A percentile compares a stretch with the other conserved stretches of the same genome.
Conservation (phyloP, 2,888 invertebrate genomes). For the Caenorhabditis plicata region DNA sequence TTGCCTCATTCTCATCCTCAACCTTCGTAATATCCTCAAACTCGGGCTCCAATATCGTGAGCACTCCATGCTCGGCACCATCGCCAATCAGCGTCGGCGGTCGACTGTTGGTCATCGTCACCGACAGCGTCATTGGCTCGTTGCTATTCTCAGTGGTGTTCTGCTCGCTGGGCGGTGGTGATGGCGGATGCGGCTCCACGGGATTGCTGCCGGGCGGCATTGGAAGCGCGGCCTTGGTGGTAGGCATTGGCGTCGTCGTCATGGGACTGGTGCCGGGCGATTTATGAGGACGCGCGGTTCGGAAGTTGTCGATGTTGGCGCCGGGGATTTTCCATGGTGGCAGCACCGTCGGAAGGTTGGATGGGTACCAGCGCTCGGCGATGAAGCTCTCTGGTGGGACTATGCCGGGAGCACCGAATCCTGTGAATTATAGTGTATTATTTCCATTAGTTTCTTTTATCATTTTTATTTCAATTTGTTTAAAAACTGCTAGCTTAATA, state of each 20-base stretch:
- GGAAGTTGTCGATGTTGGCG: constrained; percentile 30
- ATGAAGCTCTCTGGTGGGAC: constrained; percentile 35
- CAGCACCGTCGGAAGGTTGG: constrained; percentile 39
- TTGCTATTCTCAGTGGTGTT: constrained; percentile 5
- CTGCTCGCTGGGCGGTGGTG: constrained; percentile 3
- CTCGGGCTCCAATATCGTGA: constrained; percentile 19
- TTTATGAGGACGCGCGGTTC: constrained; percentile 29
- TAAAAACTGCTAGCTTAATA: too few species aligned
- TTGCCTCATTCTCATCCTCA: constrained; percentile 11
- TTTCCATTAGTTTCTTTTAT: neutral
- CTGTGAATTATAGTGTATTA: constrained; percentile 10
- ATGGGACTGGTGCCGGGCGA: constrained; percentile 11
- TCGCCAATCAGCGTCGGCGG: constrained; percentile 1
- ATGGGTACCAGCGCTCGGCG: constrained; percentile 43
- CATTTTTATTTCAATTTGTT: too few species aligned
- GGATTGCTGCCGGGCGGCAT: constrained; percentile 23
- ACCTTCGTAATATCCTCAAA: constrained; percentile 32
- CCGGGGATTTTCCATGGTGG: constrained; percentile 45
- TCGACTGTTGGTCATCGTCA: constrained; percentile 14
- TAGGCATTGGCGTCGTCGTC: constrained; percentile 12
- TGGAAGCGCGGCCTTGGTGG: constrained; percentile 20
- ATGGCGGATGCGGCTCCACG: constrained; percentile 22
- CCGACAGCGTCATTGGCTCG: constrained; percentile 19
- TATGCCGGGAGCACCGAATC: constrained; percentile 36
- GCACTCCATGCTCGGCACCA: constrained; percentile 8